These are phyloP conservation scores for Ptiloglossa arizonensis DNA, from an alignment of 1,140 invertebrate genomes.

Conservation along the genomic window DNA sequence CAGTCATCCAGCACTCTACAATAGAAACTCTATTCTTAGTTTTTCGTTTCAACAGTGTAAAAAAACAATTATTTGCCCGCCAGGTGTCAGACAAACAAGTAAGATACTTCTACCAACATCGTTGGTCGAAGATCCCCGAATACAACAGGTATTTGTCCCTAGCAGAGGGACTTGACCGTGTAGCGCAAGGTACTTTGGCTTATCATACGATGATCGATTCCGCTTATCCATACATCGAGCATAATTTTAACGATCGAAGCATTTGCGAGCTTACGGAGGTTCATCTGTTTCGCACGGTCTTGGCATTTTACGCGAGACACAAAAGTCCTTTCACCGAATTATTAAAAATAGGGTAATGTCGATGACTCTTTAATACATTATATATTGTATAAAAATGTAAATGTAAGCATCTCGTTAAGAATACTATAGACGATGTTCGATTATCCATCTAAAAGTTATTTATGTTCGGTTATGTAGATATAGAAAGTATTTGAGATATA, in stretches of 20 bases:
- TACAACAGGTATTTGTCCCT: constrained; percentile 48
- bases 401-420: too few relatives aligned
- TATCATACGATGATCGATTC: constrained; percentile 58
- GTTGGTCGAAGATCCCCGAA: constrained; percentile 59
- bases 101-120: constrained; percentile 56
- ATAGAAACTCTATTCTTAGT: too few relatives aligned
- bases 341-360: constrained; percentile 62
- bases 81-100: constrained; percentile 52
- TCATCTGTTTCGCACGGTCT: constrained; percentile 45
- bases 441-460: too few relatives aligned
- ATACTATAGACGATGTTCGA: too few relatives aligned
- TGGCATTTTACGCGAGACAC: constrained; percentile 54
- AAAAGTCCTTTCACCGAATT: constrained; percentile 59
- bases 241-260: constrained; percentile 48
- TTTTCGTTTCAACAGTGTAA: too few relatives aligned
- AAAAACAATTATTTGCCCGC: not conserved
- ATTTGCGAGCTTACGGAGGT: constrained; percentile 66
- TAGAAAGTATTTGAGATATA: not conserved
- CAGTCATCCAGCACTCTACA: too few relatives aligned
- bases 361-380: too few relatives aligned
- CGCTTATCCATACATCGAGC: constrained; percentile 64
- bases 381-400: too few relatives aligned
- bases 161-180: constrained; percentile 49
- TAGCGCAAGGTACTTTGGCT: constrained; percentile 55
- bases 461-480: too few relatives aligned